A percentile compares a stretch with the other conserved stretches of the same genome.
phyloP scores from a whole-genome alignment of 2,888 invertebrate species.

The Calephelis perditalis region DNA sequence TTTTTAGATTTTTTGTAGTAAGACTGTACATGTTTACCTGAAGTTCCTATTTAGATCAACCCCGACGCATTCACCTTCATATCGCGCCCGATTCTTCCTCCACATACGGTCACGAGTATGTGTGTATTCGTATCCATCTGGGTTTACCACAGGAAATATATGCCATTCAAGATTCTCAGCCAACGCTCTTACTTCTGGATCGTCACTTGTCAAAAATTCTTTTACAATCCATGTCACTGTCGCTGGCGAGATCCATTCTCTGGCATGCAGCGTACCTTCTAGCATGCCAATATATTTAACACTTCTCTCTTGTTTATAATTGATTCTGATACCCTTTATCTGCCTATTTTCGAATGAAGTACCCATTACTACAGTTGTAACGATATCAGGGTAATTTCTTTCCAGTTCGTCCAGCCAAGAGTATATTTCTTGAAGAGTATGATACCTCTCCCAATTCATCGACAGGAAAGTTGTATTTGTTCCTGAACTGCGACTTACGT shows the following conservation, averaged over 20 bases:
- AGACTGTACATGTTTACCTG: constrained; percentile 57
- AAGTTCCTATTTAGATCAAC: constrained; percentile 93
- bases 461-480: constrained; percentile 45
- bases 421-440: constrained; percentile 78
- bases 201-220: constrained; percentile 79
- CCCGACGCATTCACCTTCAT: constrained; percentile 82
- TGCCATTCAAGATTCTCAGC: constrained; percentile 86
- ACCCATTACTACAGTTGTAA: constrained; percentile 75
- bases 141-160: constrained; percentile 84
- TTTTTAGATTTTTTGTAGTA: no score
- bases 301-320: constrained; percentile 55
- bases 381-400: constrained; percentile 62
- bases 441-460: constrained; percentile 77
- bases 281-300: constrained; percentile 48
- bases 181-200: constrained; percentile 69
- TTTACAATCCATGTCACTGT: constrained; percentile 83
- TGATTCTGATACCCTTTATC: constrained; percentile 74
- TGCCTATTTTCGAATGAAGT: constrained; percentile 78
- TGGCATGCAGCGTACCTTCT: constrained; percentile 81
- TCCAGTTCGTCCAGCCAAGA: constrained; percentile 77
- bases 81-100: constrained; percentile 84
- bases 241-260: constrained; percentile 86
- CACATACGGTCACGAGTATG: constrained; percentile 90
- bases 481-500: constrained; percentile 33
- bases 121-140: constrained; percentile 93